Evolutionary conservation across 2,888 invertebrate species (phyloP).

Genomic region (Cephus rjabovi): DNA sequence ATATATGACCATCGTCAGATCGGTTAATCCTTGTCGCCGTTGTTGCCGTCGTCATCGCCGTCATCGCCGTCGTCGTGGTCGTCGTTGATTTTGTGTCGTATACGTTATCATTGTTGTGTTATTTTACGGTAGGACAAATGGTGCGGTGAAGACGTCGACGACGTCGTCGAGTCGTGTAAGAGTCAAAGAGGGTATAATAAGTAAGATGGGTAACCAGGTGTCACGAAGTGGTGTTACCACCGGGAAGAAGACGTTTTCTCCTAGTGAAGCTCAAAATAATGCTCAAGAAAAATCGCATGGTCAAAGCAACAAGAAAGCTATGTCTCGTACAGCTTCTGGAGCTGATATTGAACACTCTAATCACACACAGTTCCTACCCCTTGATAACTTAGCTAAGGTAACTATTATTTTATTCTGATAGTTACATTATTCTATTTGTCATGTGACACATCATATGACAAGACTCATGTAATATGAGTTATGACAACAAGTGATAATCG

Average conservation of each 20-base stretch:
- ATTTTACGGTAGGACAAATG: slow-evolving; percentile 2
- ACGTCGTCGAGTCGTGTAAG: neutral
- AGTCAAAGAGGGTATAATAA: neutral
- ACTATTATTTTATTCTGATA: slow-evolving; percentile 28
- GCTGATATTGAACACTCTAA: slow-evolving; percentile 76
- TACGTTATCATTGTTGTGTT: neutral
- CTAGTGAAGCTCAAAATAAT: slow-evolving; percentile 54
- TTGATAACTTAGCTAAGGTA: slow-evolving; percentile 83
- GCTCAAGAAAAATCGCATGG: slow-evolving; percentile 66
- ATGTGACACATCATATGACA: neutral
- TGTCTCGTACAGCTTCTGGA: slow-evolving; percentile 75
- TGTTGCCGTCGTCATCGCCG: neutral
- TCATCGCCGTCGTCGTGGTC: neutral
- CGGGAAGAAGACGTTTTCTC: neutral
- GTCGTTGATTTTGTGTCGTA: neutral
- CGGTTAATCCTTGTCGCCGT: neutral
- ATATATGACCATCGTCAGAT: neutral
- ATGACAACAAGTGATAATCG: neutral
- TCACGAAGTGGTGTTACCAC: slow-evolving; percentile 43
- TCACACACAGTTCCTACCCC: slow-evolving; percentile 75
- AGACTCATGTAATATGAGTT: neutral
- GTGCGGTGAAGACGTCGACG: slow-evolving; percentile 9
- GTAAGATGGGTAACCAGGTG: slow-evolving; percentile 51
- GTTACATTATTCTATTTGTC: neutral
- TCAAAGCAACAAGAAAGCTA: slow-evolving; percentile 68